A percentile compares a stretch with the other conserved stretches of the same genome.
Conservation (phyloP, 1,140 invertebrate species). For the Orchesella cincta region DNA sequence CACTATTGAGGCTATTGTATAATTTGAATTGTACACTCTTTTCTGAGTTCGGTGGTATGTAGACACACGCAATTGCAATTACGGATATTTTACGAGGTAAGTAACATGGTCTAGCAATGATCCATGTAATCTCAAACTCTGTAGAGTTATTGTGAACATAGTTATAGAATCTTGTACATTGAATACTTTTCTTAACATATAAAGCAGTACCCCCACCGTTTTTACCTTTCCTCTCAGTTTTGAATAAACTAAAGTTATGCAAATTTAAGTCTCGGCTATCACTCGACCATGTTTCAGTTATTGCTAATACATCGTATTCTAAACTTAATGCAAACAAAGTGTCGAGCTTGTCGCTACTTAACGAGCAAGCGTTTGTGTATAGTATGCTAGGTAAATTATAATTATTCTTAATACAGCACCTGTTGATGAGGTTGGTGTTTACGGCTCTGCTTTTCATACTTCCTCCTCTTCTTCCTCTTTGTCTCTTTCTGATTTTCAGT, state of each 20-base stretch:
- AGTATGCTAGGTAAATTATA: neutral
- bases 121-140: neutral
- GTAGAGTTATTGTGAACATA: neutral
- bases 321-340: neutral
- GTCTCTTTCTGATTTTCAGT: too few species aligned
- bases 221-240: neutral
- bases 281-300: neutral
- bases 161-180: neutral
- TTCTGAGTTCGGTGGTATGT: neutral
- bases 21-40: neutral
- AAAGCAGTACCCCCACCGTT: neutral
- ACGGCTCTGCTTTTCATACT: too few species aligned
- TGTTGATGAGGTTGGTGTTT: too few species aligned
- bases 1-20: neutral
- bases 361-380: constrained; percentile 8
- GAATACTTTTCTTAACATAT: neutral
- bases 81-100: neutral
- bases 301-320: neutral
- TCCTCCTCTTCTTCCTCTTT: too few species aligned
- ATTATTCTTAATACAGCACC: neutral
- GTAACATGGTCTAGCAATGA: neutral
- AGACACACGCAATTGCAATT: neutral
- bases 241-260: neutral
- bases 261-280: neutral
- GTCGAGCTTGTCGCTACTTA: neutral